Evolutionary conservation across 2,888 invertebrate species (phyloP).

Genomic region (Polydesmus complanatus): DNA sequence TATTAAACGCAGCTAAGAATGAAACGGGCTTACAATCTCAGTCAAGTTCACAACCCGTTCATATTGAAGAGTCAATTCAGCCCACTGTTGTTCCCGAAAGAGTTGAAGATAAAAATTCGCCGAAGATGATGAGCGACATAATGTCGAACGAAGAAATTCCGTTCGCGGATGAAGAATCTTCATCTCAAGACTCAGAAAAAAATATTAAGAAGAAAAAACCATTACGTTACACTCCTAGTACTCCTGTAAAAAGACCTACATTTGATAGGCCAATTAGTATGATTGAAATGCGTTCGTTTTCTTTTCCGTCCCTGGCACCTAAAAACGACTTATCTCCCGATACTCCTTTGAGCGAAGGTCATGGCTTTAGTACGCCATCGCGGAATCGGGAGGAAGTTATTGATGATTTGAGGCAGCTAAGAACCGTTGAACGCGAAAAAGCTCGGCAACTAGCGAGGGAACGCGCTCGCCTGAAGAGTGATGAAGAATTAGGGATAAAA

Average conservation of each 20-base stretch:
- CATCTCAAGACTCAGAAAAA: background rate
- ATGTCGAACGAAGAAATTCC: slow-evolving; percentile 21
- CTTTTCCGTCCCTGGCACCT: slow-evolving; percentile 6
- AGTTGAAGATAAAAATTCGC: too few species aligned
- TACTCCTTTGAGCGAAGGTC: slow-evolving; percentile 28
- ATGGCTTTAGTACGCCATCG: slow-evolving; percentile 26
- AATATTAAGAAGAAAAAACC: slow-evolving; percentile 19
- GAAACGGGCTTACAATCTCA: background rate
- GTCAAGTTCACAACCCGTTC: background rate
- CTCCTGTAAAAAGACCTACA: slow-evolving; percentile 23
- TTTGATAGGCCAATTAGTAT: slow-evolving; percentile 20
- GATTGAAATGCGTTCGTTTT: slow-evolving; percentile 7
- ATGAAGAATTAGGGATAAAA: slow-evolving; percentile 49
- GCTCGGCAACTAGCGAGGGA: slow-evolving; percentile 47
- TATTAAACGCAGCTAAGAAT: background rate
- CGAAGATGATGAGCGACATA: background rate
- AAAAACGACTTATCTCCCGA: slow-evolving; percentile 15
- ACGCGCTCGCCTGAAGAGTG: slow-evolving; percentile 51
- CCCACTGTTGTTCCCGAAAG: background rate
- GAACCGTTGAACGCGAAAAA: slow-evolving; percentile 36
- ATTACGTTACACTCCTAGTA: slow-evolving; percentile 26
- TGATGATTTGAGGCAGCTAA: slow-evolving; percentile 22
- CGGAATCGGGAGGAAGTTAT: slow-evolving; percentile 1
- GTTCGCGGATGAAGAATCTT: slow-evolving; percentile 22
- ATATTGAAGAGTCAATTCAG: background rate